These are phyloP conservation scores for Ylistrum balloti DNA, from an alignment of 1,140 invertebrate species.

Conservation along the genomic window DNA sequence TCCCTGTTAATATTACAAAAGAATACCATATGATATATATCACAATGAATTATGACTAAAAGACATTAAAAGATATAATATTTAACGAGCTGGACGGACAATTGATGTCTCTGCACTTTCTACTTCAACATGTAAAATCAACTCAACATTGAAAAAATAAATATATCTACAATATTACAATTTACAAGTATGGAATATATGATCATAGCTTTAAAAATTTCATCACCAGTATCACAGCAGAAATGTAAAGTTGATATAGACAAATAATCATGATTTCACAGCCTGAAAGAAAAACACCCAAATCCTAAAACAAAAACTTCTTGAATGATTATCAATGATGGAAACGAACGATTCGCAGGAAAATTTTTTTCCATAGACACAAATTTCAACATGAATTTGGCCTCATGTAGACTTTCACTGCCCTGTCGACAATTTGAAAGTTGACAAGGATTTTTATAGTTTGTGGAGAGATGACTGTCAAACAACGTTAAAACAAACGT, in stretches of 20 bases:
- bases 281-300: background rate
- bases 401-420: slow-evolving; percentile 26
- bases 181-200: slow-evolving; percentile 2
- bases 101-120: slow-evolving; percentile 18
- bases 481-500: background rate
- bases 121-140: slow-evolving; percentile 26
- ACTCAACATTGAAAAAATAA: slow-evolving; percentile 27
- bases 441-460: background rate
- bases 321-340: background rate
- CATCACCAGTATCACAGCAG: slow-evolving; percentile 26
- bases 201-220: background rate
- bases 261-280: background rate
- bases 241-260: background rate
- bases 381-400: slow-evolving; percentile 34
- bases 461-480: background rate
- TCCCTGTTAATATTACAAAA: slow-evolving; percentile 32
- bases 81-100: slow-evolving; percentile 2
- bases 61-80: background rate
- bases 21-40: background rate
- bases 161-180: slow-evolving; percentile 14
- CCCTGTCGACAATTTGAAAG: background rate
- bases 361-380: slow-evolving; percentile 8
- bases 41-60: slow-evolving; percentile 31
- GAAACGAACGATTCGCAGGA: background rate
- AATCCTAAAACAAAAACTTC: background rate